These are phyloP conservation scores for Steatornis caripensis DNA, from an alignment of 2,113 vertebrate species.

Conservation along the genomic window DNA sequence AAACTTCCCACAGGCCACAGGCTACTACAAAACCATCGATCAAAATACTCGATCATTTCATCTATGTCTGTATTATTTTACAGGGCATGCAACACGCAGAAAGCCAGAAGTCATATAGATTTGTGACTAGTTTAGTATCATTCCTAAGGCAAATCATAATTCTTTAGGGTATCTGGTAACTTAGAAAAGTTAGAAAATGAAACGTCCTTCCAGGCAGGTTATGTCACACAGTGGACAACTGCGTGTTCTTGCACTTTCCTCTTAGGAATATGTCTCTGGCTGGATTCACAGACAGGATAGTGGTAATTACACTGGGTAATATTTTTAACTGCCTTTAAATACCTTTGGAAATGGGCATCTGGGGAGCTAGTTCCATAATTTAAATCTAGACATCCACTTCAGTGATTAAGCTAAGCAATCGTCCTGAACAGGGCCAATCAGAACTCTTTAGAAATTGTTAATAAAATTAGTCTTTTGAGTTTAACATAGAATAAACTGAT, in stretches of 20 bases:
- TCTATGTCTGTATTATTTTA: background rate
- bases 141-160: background rate
- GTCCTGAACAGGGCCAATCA: background rate
- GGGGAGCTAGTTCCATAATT: background rate
- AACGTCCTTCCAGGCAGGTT: background rate
- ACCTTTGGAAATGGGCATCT: background rate
- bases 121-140: background rate
- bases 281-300: background rate
- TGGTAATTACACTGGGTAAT: background rate
- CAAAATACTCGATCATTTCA: background rate
- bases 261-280: background rate
- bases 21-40: background rate
- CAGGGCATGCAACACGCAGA: background rate
- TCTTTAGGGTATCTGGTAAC: background rate
- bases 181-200: background rate
- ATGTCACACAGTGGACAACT: background rate
- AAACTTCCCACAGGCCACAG: background rate
- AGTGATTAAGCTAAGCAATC: background rate
- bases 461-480: background rate
- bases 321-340: background rate
- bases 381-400: background rate
- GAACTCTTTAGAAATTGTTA: background rate
- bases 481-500: background rate
- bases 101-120: background rate
- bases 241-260: background rate